Conservation (phyloP, 2,797 vertebrate species). For the Arctocebus calabarensis region DNA sequence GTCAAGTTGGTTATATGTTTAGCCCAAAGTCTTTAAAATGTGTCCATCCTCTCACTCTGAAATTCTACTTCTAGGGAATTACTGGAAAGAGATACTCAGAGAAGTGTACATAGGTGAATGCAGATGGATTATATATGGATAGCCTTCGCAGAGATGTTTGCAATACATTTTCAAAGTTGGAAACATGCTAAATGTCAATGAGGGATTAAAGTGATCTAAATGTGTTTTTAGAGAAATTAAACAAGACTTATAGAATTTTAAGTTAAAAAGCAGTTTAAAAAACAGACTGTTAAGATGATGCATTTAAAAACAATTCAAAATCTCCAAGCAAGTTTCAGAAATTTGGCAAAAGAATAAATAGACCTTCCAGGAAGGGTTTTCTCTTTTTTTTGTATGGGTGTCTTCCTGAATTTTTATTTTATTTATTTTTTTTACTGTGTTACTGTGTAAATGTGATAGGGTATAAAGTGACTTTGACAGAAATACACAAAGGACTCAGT, state of each 20-base stretch:
- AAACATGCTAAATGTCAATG: background rate
- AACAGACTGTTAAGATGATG: background rate
- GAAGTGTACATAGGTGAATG: background rate
- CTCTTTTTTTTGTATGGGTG: background rate
- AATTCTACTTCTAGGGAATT: background rate
- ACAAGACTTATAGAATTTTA: background rate
- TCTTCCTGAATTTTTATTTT: background rate
- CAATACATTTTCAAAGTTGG: background rate
- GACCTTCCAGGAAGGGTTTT: background rate
- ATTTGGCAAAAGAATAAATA: constrained; percentile 22
- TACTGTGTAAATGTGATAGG: background rate
- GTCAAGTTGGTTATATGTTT: background rate
- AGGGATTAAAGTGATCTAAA: background rate
- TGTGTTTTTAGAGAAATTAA: constrained; percentile 1
- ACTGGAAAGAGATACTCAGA: background rate
- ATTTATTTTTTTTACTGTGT: background rate
- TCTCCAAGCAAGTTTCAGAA: background rate
- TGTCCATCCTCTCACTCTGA: background rate
- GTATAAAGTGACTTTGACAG: background rate
- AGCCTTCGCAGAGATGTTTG: background rate
- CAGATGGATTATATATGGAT: background rate
- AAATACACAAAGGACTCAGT: constrained; percentile 16
- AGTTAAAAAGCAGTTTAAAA: background rate
- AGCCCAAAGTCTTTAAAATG: background rate
- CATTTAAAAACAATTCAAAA: background rate